Evolutionary conservation across 2,797 vertebrate species (phyloP).

Genomic region (Lacerta bilineata): DNA sequence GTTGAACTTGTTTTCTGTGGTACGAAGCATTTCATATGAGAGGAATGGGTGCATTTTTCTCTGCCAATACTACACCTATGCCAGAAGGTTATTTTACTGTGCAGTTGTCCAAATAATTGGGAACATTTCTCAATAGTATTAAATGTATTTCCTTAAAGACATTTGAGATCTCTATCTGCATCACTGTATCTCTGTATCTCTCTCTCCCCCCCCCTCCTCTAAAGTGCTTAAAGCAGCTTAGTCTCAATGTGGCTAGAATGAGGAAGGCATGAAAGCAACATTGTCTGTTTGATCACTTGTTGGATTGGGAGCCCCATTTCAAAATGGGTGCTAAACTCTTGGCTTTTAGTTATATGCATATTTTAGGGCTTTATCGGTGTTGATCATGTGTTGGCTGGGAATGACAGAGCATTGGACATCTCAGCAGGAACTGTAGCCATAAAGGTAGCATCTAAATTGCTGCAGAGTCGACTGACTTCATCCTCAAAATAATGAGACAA

Average conservation of each 20-base stretch:
- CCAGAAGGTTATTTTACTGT: background rate
- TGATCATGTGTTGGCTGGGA: too few species aligned
- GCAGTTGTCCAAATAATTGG: background rate
- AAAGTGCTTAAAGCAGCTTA: background rate
- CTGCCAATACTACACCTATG: slow-evolving; percentile 51
- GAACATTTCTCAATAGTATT: slow-evolving; percentile 20
- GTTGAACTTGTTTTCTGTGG: slow-evolving; percentile 20
- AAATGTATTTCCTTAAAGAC: slow-evolving; percentile 13
- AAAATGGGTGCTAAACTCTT: background rate
- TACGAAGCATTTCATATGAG: background rate
- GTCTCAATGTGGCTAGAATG: background rate
- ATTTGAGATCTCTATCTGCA: background rate
- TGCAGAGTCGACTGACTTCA: too few species aligned
- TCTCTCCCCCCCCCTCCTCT: background rate
- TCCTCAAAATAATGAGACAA: too few species aligned
- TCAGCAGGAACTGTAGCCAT: too few species aligned
- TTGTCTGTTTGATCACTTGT: background rate
- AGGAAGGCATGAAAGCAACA: background rate
- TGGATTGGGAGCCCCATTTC: background rate
- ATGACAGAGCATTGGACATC: too few species aligned
- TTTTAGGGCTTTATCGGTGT: background rate
- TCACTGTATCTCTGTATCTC: background rate
- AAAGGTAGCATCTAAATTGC: too few species aligned
- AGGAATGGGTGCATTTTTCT: background rate
- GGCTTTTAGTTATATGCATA: background rate